These are phyloP conservation scores for Melanophora roralis DNA, from an alignment of 2,888 invertebrate genomes.

Conservation along the genomic window DNA sequence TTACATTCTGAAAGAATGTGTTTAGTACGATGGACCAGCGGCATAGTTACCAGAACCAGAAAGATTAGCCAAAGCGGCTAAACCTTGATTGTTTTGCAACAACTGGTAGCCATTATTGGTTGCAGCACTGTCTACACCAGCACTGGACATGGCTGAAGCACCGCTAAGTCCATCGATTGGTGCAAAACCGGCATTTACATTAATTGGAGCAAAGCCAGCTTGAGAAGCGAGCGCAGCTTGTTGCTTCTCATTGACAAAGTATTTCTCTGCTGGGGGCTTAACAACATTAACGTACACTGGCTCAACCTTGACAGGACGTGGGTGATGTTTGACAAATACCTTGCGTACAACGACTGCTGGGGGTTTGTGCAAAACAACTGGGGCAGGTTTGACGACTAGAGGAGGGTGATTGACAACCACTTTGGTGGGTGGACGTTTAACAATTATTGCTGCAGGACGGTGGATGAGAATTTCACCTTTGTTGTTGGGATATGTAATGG, in stretches of 20 bases:
- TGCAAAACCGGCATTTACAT: constrained; percentile 34
- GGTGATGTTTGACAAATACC: constrained; percentile 74
- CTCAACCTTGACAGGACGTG: constrained; percentile 75
- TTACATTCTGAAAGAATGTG: not conserved
- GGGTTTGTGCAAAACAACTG: constrained; percentile 76
- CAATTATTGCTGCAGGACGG: constrained; percentile 76
- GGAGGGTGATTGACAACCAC: constrained; percentile 76
- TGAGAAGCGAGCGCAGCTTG: constrained; percentile 60
- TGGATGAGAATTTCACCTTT: constrained; percentile 76
- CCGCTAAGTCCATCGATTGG: constrained; percentile 12
- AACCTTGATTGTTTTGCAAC: constrained; percentile 69
- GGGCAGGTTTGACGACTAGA: constrained; percentile 75
- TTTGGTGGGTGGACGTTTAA: constrained; percentile 75
- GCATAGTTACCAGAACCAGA: constrained; percentile 50
- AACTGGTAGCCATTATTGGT: constrained; percentile 71
- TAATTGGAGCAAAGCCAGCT: constrained; percentile 41
- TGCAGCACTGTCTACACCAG: constrained; percentile 67
- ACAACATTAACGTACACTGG: constrained; percentile 76
- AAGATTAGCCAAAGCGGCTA: constrained; percentile 69
- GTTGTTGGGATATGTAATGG: constrained; percentile 73
- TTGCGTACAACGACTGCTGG: constrained; percentile 75
- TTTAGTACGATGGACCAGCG: constrained; percentile 39
- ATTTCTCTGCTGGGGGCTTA: constrained; percentile 76
- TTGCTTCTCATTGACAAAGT: constrained; percentile 75
- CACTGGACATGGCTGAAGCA: constrained; percentile 64